These are phyloP conservation scores for Trisateles emortualis DNA, from an alignment of 2,888 invertebrate genomes.

Conservation along the genomic window DNA sequence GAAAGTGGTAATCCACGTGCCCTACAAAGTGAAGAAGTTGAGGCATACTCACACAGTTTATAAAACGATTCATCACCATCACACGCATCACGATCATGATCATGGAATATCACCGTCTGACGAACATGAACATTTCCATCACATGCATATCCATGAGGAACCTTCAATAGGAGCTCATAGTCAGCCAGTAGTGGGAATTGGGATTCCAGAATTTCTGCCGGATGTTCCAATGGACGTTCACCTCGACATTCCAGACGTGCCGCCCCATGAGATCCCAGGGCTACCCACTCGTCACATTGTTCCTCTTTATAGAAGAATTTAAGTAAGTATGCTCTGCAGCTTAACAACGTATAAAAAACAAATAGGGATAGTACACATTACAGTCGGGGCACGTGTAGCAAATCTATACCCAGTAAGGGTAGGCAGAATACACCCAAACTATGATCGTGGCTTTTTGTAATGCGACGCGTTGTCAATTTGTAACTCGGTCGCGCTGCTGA, in stretches of 20 bases:
- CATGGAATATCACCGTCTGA: conserved; percentile 64
- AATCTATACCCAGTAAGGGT: too few relatives aligned
- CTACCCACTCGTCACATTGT: conserved; percentile 61
- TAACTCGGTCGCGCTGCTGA: too few relatives aligned
- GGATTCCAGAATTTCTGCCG: conserved; percentile 79
- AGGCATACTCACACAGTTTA: conserved; percentile 91
- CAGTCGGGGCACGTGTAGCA: too few relatives aligned
- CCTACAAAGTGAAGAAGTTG: conserved; percentile 89
- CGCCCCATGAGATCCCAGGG: conserved; percentile 55
- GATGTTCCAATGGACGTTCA: conserved; percentile 68
- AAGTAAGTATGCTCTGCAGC: conserved; percentile 42
- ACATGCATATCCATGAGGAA: conserved; percentile 76
- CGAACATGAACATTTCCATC: conserved; percentile 83
- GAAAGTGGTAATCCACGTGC: conserved; percentile 90
- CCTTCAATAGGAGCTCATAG: conserved; percentile 65
- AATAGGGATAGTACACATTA: too few relatives aligned
- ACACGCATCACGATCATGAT: conserved; percentile 72
- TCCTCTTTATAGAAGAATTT: conserved; percentile 65
- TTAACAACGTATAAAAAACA: too few relatives aligned
- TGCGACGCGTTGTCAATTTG: too few relatives aligned
- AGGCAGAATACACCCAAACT: too few relatives aligned
- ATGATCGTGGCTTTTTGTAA: too few relatives aligned
- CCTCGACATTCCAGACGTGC: conserved; percentile 59
- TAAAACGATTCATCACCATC: conserved; percentile 88
- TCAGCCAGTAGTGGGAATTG: conserved; percentile 69